These are phyloP conservation scores for Orthochromis indermauri DNA, from an alignment of 2,113 vertebrate species.

Conservation along the genomic window DNA sequence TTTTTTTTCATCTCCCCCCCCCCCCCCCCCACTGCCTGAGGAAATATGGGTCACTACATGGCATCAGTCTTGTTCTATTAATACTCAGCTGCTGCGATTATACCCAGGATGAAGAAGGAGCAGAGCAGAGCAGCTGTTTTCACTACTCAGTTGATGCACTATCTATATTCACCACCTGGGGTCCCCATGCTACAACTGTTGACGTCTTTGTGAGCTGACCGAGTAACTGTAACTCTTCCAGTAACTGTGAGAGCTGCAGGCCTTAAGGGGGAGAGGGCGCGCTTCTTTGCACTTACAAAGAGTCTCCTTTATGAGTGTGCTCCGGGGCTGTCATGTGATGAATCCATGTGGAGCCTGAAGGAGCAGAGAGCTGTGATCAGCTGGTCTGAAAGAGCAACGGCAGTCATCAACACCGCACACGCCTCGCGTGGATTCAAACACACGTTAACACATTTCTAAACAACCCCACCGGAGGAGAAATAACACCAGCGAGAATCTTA, in stretches of 20 bases:
- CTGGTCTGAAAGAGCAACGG: constrained; percentile 9
- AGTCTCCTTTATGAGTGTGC: constrained; percentile 23
- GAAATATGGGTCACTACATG: constrained; percentile 48
- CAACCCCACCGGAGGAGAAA: neutral
- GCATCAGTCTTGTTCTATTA: constrained; percentile 11
- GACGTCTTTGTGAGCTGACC: neutral
- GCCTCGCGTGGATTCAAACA: constrained; percentile 7
- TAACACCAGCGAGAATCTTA: neutral
- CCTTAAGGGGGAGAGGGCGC: neutral
- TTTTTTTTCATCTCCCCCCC: too few relatives aligned
- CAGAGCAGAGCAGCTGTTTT: constrained; percentile 23
- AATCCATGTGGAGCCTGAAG: constrained; percentile 44
- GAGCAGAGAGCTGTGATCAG: constrained; percentile 9
- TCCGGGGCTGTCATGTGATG: constrained; percentile 50
- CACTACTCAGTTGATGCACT: neutral
- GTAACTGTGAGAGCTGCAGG: neutral
- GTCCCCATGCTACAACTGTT: constrained; percentile 25
- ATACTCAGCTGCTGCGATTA: constrained; percentile 23
- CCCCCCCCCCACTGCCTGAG: too few relatives aligned
- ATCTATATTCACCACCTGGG: constrained; percentile 34
- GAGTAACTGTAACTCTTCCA: neutral
- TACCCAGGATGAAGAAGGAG: neutral
- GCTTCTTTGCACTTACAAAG: constrained; percentile 44
- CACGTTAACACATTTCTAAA: neutral
- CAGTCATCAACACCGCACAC: neutral